Evolutionary conservation across 2,888 invertebrate species (phyloP).

Genomic region (Lomographa bimaculata): DNA sequence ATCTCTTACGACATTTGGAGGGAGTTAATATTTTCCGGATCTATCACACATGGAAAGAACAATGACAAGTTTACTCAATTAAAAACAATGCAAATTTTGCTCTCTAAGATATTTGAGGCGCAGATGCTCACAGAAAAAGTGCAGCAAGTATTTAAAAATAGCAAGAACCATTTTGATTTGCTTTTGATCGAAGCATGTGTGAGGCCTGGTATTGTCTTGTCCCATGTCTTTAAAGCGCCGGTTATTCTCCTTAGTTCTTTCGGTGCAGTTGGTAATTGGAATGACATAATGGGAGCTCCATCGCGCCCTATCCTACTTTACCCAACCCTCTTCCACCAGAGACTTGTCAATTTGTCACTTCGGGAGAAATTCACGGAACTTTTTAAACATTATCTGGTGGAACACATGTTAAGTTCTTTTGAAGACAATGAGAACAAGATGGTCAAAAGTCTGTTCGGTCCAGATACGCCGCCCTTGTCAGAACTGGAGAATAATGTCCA

Average conservation of each 20-base stretch:
- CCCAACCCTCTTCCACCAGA: slow-evolving; percentile 8
- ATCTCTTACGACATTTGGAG: slow-evolving; percentile 34
- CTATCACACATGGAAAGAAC: background rate
- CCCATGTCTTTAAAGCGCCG: slow-evolving; percentile 5
- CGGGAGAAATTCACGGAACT: slow-evolving; percentile 20
- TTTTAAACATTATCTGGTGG: slow-evolving; percentile 9
- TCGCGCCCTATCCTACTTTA: slow-evolving; percentile 3
- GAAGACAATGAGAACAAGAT: slow-evolving; percentile 1
- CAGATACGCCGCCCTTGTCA: slow-evolving; percentile 11
- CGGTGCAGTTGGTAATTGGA: background rate
- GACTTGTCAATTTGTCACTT: slow-evolving; percentile 7
- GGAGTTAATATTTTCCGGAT: background rate
- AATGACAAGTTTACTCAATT: slow-evolving; percentile 1
- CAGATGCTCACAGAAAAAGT: slow-evolving; percentile 13
- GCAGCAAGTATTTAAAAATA: slow-evolving; percentile 5
- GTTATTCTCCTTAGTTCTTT: slow-evolving; percentile 8
- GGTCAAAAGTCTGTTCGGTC: slow-evolving; percentile 20
- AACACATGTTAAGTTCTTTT: background rate
- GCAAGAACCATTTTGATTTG: slow-evolving; percentile 5
- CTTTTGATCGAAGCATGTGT: slow-evolving; percentile 8
- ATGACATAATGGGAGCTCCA: slow-evolving; percentile 4
- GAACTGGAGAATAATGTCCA: slow-evolving; percentile 26
- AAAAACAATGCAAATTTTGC: background rate
- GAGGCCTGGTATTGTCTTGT: background rate
- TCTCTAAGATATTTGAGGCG: slow-evolving; percentile 11